Evolutionary conservation across 2,797 vertebrate genomes (phyloP), one percentile per base, ranked within the genome.

Genomic region (Heteromormyrus szaboi): DNA sequence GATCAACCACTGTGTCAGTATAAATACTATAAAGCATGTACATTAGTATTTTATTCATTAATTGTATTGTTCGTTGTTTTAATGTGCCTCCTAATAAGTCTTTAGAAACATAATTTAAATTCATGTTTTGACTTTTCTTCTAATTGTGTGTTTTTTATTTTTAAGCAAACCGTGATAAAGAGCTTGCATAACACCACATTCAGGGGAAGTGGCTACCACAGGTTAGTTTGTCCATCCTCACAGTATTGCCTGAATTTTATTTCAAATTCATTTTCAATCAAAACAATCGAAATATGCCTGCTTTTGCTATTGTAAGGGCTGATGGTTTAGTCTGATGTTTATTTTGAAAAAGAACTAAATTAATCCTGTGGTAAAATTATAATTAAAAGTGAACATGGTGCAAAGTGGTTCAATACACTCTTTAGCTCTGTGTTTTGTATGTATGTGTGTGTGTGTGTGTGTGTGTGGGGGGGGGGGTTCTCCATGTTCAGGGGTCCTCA

Each of bases 91-190:
- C 6, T 44, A 37, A 79, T 37, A n/a, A 8, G 37, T 19, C 44
- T 79, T 79, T n/a, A 44, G 33, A 41, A 79, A 79, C 72, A 44
- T 79, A 44, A 79, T 44, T n/a, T 44, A 2, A 44, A 79, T 44
- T 33, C 6, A n/a, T 29, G 53, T 9, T 62, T 8, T 11, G 44
- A 22, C 17, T 88, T 41, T 37, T 17, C 17, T 87, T 9, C 59
- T 44, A 72, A 81, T 11, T 33, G 29, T 44, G 29, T 81, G 9
- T 90, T 25, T 81, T 46, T 56, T 48, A 19, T 93, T 79, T 84
- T 41, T 17, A 86, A 97, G 96, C 96, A 97, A 96, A 97, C 96
- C 11, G 95, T 97, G 68, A 91, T 96, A 89, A 96, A 96, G 93
- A 95, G 93, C 90, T 91, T 97, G 91, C 44, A 89, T 59, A 96